Base-by-base conservation (phyloP, 2,797 vertebrate genomes). In the Oceanodroma leucorhoa region DNA sequence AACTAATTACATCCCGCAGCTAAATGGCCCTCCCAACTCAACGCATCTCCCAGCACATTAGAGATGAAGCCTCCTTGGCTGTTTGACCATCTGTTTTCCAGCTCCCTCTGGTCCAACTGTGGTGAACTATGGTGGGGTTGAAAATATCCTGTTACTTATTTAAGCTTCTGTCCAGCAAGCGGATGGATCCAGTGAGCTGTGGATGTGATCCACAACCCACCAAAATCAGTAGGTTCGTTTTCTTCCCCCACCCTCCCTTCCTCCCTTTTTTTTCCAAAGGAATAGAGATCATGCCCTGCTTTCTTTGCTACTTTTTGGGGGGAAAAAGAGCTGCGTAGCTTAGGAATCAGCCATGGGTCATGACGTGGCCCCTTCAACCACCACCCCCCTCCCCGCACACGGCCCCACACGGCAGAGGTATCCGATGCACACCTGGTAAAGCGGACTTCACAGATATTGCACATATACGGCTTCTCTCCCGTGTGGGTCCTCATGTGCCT, bases 391-490 rank as follows among this genome's bases (percentile, higher is more conserved):
- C 24, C 30, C 51, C 9, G 12, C 19, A 6, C 6, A 9, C 0
- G 0, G 36, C 41, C 32, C 19, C 9, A 3, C 32, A 0, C 3
- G 23, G 32, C 38, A 50, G 66, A 82, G 38, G 55, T 24, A 62
- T 77, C 32, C 23, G 7, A 38, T 6, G 95, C 98, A 67, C 97
- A 99, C 99, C 99, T 99, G 98, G 99, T 99, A 96, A 99, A 99
- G 94, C 99, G 99, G 85, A 99, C 99, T 97, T 99, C 99, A 77
- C 99, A 99, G 98, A 99, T 99, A 94, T 97, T 99, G 97, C 99
- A 99, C 99, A 99, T 99, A 96, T 99, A 99, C 30, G 99, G 99
- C 97, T 99, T 99, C 98, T 99, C 99, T 89, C 99, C 99, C 0
- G 99, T 99, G 95, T 99, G 99, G 14, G 99, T 99, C 94, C 99